Conservation (phyloP, 2,113 vertebrate genomes). For the Grantiella picta region DNA sequence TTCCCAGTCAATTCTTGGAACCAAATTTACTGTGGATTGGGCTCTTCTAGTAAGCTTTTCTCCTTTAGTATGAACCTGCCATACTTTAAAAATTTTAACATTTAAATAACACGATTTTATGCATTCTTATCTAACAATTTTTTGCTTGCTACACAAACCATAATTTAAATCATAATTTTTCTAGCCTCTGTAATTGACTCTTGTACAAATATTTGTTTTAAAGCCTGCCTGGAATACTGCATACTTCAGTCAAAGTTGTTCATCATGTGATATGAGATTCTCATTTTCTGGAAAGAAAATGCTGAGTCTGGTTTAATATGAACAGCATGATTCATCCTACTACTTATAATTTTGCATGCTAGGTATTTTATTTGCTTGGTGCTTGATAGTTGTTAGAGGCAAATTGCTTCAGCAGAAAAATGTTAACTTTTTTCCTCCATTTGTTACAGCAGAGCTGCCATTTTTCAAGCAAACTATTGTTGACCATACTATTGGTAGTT, state of each 20-base stretch:
- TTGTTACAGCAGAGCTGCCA: background rate
- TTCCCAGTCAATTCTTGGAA: background rate
- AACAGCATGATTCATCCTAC: conserved; percentile 81
- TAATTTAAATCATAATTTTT: conserved; percentile 51
- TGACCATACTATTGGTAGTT: background rate
- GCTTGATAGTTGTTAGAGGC: conserved; percentile 40
- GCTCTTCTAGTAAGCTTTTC: background rate
- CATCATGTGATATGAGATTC: conserved; percentile 78
- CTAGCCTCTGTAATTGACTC: conserved; percentile 63
- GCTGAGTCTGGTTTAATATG: conserved; percentile 79
- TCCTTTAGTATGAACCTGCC: background rate
- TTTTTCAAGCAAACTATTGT: conserved; percentile 21
- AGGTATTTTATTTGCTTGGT: conserved; percentile 67
- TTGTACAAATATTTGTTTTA: conserved; percentile 75
- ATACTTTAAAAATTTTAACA: background rate
- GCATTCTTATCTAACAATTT: conserved; percentile 8
- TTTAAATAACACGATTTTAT: background rate
- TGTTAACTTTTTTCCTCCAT: conserved; percentile 24
- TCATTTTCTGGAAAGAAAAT: conserved; percentile 77
- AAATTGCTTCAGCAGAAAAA: conserved; percentile 55
- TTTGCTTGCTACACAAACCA: conserved; percentile 16
- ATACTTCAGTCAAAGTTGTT: conserved; percentile 77
- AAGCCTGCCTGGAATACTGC: conserved; percentile 79
- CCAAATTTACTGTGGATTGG: background rate
- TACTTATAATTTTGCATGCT: conserved; percentile 65